phyloP scores from a whole-genome alignment of 2,888 invertebrate species.

The Linnaemya tessellans region DNA sequence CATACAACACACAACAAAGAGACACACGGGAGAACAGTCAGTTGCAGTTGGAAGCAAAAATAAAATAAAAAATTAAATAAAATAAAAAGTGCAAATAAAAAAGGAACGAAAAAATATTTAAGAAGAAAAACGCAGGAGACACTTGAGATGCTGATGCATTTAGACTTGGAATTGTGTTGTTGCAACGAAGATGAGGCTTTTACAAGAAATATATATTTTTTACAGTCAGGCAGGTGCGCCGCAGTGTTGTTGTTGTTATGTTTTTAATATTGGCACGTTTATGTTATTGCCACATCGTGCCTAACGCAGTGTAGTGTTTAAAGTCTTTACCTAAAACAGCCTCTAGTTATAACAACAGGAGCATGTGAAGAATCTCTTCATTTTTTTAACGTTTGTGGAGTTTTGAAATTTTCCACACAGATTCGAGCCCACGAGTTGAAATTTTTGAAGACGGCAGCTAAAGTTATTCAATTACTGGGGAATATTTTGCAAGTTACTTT shows the following conservation, averaged over 20 bases:
- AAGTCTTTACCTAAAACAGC: conserved; percentile 50
- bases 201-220: not conserved
- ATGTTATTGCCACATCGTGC: conserved; percentile 35
- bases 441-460: conserved; percentile 60
- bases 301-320: conserved; percentile 17
- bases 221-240: conserved; percentile 38
- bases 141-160: conserved; percentile 69
- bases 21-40: not conserved
- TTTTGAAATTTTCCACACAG: conserved; percentile 22
- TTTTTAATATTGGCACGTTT: conserved; percentile 61
- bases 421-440: conserved; percentile 15
- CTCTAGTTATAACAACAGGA: conserved; percentile 58
- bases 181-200: conserved; percentile 26
- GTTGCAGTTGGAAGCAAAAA: not conserved
- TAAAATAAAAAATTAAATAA: no score
- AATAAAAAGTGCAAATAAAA: not conserved
- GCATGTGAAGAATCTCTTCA: conserved; percentile 57
- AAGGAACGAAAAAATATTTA: conserved; percentile 24
- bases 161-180: conserved; percentile 58
- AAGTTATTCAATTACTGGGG: conserved; percentile 68
- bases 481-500: conserved; percentile 49
- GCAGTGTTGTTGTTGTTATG: not conserved
- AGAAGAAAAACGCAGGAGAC: conserved; percentile 45
- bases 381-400: conserved; percentile 5
- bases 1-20: conserved; percentile 59